These are phyloP conservation scores for Halcyon malimbica DNA, from an alignment of 2,113 vertebrate genomes.

Conservation along the genomic window DNA sequence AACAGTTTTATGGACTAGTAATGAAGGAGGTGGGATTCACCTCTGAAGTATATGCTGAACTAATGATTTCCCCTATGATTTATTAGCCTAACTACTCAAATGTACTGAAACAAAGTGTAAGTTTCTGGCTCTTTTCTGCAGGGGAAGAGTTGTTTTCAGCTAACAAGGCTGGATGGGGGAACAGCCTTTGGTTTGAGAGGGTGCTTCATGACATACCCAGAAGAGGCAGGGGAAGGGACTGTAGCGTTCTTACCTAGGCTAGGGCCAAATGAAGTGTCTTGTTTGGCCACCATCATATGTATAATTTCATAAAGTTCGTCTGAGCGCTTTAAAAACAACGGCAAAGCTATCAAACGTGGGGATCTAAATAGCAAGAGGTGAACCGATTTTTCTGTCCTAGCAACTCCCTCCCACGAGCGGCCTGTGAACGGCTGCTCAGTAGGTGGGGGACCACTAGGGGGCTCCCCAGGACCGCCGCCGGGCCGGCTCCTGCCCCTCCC, in stretches of 20 bases:
- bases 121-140: neutral
- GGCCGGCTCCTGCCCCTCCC: neutral
- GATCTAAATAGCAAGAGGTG: neutral
- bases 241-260: neutral
- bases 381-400: neutral
- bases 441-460: constrained; percentile 65
- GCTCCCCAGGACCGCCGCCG: neutral
- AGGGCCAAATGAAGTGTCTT: neutral
- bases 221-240: neutral
- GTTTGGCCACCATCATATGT: neutral
- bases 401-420: accelerated
- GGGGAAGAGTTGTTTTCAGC: neutral
- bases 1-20: neutral
- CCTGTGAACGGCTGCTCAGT: neutral
- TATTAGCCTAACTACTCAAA: neutral
- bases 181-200: neutral
- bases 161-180: neutral
- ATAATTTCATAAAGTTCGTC: neutral
- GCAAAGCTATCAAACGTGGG: neutral
- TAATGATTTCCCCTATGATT: neutral
- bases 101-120: neutral
- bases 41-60: neutral
- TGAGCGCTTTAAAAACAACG: neutral
- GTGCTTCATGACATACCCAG: neutral
- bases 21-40: neutral